A percentile compares a stretch with the other conserved stretches of the same genome.
These are phyloP conservation scores for Argopecten irradians DNA, from an alignment of 1,140 invertebrate species.

Conservation along the genomic window DNA sequence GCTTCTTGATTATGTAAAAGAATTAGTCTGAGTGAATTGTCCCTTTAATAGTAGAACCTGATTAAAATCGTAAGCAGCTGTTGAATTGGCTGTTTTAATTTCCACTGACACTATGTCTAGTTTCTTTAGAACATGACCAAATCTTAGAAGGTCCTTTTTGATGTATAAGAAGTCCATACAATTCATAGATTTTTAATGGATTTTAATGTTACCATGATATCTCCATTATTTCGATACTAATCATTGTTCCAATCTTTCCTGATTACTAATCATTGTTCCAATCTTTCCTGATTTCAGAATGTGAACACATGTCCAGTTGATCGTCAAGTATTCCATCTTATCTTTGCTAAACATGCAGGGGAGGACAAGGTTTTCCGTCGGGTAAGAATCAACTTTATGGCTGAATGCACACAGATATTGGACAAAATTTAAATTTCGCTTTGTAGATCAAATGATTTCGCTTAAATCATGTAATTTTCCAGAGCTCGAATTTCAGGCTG, in stretches of 20 bases:
- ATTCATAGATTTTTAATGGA: no score
- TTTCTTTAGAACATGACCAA: no score
- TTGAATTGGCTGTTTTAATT: no score
- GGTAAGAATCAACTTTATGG: constrained; percentile 68
- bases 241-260: constrained; percentile 29
- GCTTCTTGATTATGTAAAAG: no score
- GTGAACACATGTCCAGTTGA: constrained; percentile 97
- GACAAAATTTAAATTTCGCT: not conserved
- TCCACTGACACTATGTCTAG: no score
- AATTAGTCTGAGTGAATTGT: no score
- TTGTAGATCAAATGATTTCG: not conserved
- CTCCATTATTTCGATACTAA: not conserved
- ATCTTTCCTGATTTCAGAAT: constrained; percentile 80
- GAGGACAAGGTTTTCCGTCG: constrained; percentile 83
- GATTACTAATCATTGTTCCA: not conserved
- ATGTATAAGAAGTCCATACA: no score
- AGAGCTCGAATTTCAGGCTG: no score
- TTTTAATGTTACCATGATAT: not conserved
- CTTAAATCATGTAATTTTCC: no score
- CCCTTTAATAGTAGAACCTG: no score
- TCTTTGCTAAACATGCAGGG: constrained; percentile 85
- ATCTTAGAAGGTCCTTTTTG: no score
- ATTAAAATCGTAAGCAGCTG: no score
- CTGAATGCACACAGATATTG: not conserved
- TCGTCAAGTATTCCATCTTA: constrained; percentile 87